Base-by-base conservation (phyloP, 2,888 invertebrate genomes). In the Tineola bisselliella region DNA sequence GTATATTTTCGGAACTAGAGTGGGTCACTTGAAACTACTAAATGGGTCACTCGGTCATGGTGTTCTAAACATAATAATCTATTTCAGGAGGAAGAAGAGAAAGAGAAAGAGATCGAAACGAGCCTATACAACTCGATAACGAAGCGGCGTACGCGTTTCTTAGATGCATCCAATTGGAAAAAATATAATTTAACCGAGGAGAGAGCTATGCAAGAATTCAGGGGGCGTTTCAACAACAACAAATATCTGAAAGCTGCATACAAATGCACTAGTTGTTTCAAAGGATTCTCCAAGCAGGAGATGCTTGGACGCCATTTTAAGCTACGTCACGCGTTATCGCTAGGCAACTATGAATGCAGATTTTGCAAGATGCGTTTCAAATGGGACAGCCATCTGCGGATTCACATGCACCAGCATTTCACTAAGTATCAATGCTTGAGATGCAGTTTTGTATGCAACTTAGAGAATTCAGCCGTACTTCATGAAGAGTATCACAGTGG, bases 401-500 rank as follows among this genome's bases (percentile, higher is more conserved):
- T 72, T 59, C 86, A 87, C 59, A 72, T 78, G 64, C 68, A 71
- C 0, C 73, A 76, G 10, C 86, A 87, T 60, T 84, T 75, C 67
- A 71, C 69, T 1, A 75, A 74, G 62, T 84, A 75, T 58, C 69
- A 79, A 59, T 86, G 86, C 60, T 68, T 78, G 31, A 66, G 79
- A 10, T 86, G 86, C 61, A 66, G 71, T 0, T 69, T 79, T 0
- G 66, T 77, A 5, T 84, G 79, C 15, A 68, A 72, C 11, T 65
- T 79, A 3, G 76, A 81, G 63, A 72, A 70, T 19, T 75, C 84
- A 1, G 84, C 84, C 0, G 61, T 80, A 0, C 71, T 82, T 0
- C 86, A 86, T 19, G 80, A 84, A 44, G 79, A 82, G 17, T 79
- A 72, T 33, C 86, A 86, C 63, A 84, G 76, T 43, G 86, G 86